Percentiles rank a stretch among this genome's conserved stretches.
Conservation (phyloP, 35 echinoderm and acorn worm genomes). For the Holothuria glaberrima region DNA sequence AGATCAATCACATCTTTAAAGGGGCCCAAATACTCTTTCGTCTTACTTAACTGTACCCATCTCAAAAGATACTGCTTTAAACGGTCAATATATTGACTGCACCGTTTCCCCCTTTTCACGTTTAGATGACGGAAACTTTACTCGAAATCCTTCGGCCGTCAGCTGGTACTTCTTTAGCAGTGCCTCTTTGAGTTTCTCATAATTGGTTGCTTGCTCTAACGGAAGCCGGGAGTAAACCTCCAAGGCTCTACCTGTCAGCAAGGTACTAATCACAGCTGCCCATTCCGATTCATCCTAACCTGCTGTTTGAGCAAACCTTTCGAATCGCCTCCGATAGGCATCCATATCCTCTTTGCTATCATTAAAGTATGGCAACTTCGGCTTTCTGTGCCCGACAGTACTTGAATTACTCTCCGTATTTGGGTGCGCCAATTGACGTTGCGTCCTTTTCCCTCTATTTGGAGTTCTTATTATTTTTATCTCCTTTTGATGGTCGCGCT, state of each 20-base stretch:
- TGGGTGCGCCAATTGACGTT: too few relatives aligned
- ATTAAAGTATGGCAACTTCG: slow-evolving; percentile 51
- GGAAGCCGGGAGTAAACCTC: slow-evolving; percentile 52
- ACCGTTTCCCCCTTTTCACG: slow-evolving; percentile 14
- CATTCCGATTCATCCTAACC: not conserved
- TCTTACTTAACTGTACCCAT: slow-evolving; percentile 60
- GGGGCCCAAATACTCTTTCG: not conserved
- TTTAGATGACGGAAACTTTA: slow-evolving; percentile 51
- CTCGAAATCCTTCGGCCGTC: slow-evolving; percentile 59
- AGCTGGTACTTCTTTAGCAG: slow-evolving; percentile 50
- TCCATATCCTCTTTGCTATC: slow-evolving; percentile 61
- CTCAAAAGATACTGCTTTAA: slow-evolving; percentile 51
- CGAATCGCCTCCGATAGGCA: not conserved
- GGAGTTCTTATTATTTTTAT: too few relatives aligned
- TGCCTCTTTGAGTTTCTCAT: slow-evolving; percentile 52
- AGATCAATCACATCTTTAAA: slow-evolving; percentile 61
- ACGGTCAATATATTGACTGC: slow-evolving; percentile 39
- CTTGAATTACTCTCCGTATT: too few relatives aligned
- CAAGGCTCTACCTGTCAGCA: slow-evolving; percentile 62
- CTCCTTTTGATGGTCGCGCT: too few relatives aligned
- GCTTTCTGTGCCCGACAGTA: not conserved
- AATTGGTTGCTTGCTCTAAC: slow-evolving; percentile 31
- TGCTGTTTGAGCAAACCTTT: too few relatives aligned
- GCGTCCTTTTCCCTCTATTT: too few relatives aligned
- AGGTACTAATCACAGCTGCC: slow-evolving; percentile 44